These are phyloP conservation scores for Dasyprocta punctata DNA, from an alignment of 2,113 vertebrate species.

Conservation along the genomic window DNA sequence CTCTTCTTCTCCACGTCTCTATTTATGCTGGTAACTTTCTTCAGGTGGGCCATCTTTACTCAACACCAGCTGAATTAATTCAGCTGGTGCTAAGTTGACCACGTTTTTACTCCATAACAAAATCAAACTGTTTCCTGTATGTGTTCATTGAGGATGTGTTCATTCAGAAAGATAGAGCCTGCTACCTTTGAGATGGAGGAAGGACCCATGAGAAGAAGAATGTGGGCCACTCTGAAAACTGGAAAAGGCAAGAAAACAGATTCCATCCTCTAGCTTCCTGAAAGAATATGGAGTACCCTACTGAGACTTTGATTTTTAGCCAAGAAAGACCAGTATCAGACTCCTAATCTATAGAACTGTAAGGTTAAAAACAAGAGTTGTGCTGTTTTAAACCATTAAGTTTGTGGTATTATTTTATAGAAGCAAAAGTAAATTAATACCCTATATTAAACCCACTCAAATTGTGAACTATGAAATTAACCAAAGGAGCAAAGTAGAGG, in stretches of 20 bases:
- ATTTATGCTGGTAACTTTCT: too few species aligned
- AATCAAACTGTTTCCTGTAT: neutral
- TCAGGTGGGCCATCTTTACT: too few species aligned
- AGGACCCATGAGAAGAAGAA: neutral
- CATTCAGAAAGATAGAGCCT: neutral
- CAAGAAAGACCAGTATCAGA: neutral
- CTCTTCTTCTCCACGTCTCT: too few species aligned
- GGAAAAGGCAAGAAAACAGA: neutral
- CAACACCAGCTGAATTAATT: too few species aligned
- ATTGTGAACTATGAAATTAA: constrained; percentile 21
- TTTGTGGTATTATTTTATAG: neutral
- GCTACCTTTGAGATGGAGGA: neutral
- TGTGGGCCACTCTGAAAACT: neutral
- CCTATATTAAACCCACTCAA: neutral
- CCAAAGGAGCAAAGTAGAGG: neutral
- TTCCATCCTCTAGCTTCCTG: neutral
- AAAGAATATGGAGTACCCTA: neutral
- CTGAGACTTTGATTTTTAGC: neutral
- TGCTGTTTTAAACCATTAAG: neutral
- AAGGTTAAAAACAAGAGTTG: neutral
- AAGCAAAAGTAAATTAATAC: neutral
- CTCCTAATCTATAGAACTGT: neutral
- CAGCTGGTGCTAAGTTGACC: too few species aligned
- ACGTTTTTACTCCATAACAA: too few species aligned
- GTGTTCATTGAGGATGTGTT: neutral